Percentiles rank a stretch among this genome's conserved stretches.
phyloP scores from a whole-genome alignment of 2,888 invertebrate genomes.

The Caenorhabditis plicata region DNA sequence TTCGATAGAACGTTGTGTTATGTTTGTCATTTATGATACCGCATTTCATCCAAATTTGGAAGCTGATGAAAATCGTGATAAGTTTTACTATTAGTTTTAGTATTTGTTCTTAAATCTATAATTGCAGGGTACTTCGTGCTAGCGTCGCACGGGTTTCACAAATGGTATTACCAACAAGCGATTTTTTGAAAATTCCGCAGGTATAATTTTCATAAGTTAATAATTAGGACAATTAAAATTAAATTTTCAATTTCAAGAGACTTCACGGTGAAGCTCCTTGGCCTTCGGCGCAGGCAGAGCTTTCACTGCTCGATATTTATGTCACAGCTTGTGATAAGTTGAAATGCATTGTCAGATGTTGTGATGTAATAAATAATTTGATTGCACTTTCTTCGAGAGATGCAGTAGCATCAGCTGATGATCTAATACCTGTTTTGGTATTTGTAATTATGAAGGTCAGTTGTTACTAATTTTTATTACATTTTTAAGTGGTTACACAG shows the following conservation, averaged over 20 bases:
- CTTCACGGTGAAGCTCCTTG: constrained; percentile 89
- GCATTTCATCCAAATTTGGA: constrained; percentile 96
- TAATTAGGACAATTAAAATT: background rate
- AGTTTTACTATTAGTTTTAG: too few relatives aligned
- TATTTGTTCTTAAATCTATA: constrained; percentile 43
- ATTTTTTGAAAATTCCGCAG: constrained; percentile 20
- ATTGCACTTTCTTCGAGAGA: constrained; percentile 75
- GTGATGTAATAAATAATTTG: constrained; percentile 89
- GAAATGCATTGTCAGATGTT: constrained; percentile 71
- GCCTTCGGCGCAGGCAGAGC: constrained; percentile 88
- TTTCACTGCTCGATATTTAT: constrained; percentile 84
- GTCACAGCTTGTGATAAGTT: constrained; percentile 68
- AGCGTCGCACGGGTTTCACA: constrained; percentile 12
- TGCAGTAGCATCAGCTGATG: constrained; percentile 78
- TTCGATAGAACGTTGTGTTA: constrained; percentile 86
- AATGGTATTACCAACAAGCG: constrained; percentile 2
- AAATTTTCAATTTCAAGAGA: constrained; percentile 67
- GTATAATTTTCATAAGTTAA: background rate
- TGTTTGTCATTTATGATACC: constrained; percentile 82
- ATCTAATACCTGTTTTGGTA: constrained; percentile 91
- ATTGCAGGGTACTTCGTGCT: constrained; percentile 10
- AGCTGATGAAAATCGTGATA: constrained; percentile 86
- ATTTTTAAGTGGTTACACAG: too few relatives aligned
- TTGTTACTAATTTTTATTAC: too few relatives aligned
- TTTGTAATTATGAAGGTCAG: constrained; percentile 79